Conservation (phyloP, 2,888 invertebrate genomes). For the Tenthredo livida region DNA sequence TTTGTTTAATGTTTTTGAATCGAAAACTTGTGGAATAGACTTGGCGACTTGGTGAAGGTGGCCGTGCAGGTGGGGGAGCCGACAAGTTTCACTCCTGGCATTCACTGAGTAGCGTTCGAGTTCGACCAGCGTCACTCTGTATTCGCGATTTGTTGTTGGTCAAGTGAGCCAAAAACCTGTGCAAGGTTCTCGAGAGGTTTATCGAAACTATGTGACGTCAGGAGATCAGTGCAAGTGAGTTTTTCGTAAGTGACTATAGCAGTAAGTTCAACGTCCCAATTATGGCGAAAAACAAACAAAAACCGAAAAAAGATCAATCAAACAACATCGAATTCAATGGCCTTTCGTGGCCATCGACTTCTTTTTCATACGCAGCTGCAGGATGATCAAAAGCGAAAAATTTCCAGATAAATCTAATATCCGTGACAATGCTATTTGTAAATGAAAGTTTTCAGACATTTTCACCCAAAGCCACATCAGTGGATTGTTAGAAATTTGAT, state of each 20-base stretch:
- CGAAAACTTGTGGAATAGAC: conserved; percentile 40
- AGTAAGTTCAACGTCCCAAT: not conserved
- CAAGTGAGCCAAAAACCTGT: conserved; percentile 19
- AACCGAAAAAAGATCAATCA: not conserved
- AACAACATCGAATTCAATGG: not conserved
- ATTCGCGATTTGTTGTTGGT: conserved; percentile 45
- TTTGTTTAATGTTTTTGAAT: conserved; percentile 38
- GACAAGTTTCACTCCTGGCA: conserved; percentile 73
- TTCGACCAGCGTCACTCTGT: conserved; percentile 37
- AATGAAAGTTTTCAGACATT: not conserved
- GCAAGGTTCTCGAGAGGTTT: not conserved
- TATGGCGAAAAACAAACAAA: not conserved
- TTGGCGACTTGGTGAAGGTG: conserved; percentile 44
- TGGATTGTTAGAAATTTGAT: not conserved
- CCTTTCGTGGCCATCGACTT: not conserved
- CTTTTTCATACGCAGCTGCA: not conserved
- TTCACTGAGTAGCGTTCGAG: conserved; percentile 60
- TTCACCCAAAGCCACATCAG: not conserved
- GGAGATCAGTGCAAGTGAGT: conserved; percentile 26
- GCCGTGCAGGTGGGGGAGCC: conserved; percentile 61
- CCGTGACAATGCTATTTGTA: not conserved
- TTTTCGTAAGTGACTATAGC: not conserved
- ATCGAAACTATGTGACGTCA: conserved; percentile 1
- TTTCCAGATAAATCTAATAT: not conserved
- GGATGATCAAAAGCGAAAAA: not conserved